These are phyloP conservation scores for Rhombomys opimus DNA, from an alignment of 2,113 vertebrate genomes.

Conservation along the genomic window DNA sequence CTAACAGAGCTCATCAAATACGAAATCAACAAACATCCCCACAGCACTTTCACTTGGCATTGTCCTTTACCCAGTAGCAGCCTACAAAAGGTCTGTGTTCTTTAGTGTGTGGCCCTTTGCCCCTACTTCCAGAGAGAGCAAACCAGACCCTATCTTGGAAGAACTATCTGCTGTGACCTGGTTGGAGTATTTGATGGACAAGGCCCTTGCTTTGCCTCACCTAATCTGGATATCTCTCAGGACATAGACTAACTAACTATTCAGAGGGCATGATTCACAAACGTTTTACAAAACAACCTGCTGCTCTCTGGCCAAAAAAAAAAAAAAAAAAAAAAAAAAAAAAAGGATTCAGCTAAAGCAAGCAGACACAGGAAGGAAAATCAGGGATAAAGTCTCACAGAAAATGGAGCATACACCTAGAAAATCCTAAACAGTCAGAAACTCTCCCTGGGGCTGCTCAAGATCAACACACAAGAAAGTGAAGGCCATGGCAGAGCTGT, in stretches of 20 bases:
- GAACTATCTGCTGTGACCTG: not conserved
- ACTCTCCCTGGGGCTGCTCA: not conserved
- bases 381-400: not conserved
- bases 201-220: not conserved
- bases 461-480: not conserved
- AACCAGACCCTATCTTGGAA: not conserved
- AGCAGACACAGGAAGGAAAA: conserved; percentile 1
- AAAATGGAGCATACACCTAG: not conserved
- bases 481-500: not conserved
- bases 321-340: not conserved
- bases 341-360: not conserved
- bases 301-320: not conserved
- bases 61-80: not conserved
- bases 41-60: not conserved
- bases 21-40: not conserved
- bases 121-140: not conserved
- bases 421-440: not conserved
- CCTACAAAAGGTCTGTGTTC: not conserved
- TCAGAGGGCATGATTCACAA: not conserved
- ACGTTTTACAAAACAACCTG: not conserved
- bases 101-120: not conserved
- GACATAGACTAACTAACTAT: not conserved
- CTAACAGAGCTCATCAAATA: not conserved
- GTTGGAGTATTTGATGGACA: not conserved
- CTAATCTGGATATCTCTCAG: not conserved